Evolutionary conservation across 2,797 vertebrate species (phyloP).

Genomic region (Helarctos malayanus): DNA sequence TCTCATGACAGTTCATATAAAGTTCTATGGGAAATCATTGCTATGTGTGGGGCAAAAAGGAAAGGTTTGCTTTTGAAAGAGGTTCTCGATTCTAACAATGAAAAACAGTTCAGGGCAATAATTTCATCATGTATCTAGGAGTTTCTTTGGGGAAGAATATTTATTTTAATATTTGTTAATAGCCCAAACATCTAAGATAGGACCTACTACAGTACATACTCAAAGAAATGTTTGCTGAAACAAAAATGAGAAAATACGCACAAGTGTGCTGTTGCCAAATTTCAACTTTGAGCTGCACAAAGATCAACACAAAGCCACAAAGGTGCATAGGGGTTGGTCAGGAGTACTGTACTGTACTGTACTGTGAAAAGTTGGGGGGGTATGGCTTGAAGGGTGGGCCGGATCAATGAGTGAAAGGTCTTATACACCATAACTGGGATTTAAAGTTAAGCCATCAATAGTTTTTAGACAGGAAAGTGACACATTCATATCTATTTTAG

Average conservation of each 20-base stretch:
- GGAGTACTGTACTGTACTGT: accelerated
- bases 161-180: neutral
- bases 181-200: neutral
- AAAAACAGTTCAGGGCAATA: neutral
- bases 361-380: neutral
- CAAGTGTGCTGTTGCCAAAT: neutral
- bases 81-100: neutral
- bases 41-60: neutral
- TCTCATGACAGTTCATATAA: neutral
- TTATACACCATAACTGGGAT: neutral
- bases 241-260: neutral
- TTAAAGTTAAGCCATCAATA: neutral
- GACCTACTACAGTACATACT: neutral
- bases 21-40: neutral
- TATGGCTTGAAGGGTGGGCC: neutral
- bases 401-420: neutral
- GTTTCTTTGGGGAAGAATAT: neutral
- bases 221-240: neutral
- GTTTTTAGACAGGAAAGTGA: neutral
- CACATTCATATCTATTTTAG: neutral
- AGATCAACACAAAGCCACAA: neutral
- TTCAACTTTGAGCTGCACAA: neutral
- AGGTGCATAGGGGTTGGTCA: neutral
- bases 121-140: neutral
- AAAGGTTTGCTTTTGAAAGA: neutral